Percentiles rank a stretch among this genome's conserved stretches.
Conservation (phyloP, 2,797 vertebrate species). For the Balearica regulorum region DNA sequence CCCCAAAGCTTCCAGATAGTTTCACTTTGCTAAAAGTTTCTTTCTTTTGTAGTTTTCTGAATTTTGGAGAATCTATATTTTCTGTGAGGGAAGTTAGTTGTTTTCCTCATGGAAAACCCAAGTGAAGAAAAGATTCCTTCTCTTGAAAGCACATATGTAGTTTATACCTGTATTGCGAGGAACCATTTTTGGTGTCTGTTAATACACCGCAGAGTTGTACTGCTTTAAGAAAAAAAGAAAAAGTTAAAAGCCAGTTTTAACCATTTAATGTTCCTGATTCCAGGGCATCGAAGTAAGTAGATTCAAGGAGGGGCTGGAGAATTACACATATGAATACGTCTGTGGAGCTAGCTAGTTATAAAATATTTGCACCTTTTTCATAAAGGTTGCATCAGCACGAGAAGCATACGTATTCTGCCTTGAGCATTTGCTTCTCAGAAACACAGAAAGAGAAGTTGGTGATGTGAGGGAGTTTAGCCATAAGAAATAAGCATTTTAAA, state of each 20-base stretch:
- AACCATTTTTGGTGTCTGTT: background rate
- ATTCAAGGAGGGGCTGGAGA: background rate
- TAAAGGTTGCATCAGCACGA: background rate
- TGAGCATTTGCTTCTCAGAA: conserved; percentile 31
- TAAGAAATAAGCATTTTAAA: conserved; percentile 48
- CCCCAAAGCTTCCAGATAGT: conserved; percentile 43
- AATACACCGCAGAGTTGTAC: background rate
- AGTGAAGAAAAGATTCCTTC: background rate
- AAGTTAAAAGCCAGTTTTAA: background rate
- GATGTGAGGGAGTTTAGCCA: conserved; percentile 28
- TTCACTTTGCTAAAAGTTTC: conserved; percentile 44
- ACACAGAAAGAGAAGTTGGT: conserved; percentile 2
- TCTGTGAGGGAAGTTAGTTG: background rate
- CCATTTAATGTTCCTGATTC: background rate
- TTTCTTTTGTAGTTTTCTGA: background rate
- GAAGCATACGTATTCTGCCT: background rate
- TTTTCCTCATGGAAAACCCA: background rate
- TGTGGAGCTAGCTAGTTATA: background rate
- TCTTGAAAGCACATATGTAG: background rate
- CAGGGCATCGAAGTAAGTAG: background rate
- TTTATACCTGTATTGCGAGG: background rate
- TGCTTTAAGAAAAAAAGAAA: background rate
- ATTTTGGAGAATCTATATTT: conserved; percentile 18
- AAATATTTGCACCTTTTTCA: conserved; percentile 6
- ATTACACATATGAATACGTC: background rate